Base-by-base conservation (phyloP, 2,888 invertebrate species). In the Isotomurus palustris region DNA sequence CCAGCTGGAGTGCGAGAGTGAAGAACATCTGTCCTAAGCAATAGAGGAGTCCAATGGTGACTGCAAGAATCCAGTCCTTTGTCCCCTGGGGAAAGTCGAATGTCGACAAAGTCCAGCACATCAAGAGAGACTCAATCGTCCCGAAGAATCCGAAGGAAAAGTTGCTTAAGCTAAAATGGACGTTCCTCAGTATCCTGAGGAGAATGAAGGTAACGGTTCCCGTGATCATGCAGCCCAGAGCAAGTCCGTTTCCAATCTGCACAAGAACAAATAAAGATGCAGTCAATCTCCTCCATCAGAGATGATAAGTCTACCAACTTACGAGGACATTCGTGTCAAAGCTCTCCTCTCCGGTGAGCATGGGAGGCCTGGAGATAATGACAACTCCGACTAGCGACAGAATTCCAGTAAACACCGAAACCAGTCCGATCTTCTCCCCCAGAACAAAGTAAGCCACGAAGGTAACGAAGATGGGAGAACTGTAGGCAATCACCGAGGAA, bases 401-500 rank as follows among this genome's bases (percentile, higher is more conserved):
- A n/a, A 61, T 45, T 2, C 55, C 52, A 4, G 60, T 32, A 10
- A 62, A 25, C 3, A 67, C 56, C 0, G 67, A 56, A 1, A 63
- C 56, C 21, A 65, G 6, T 0, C 65, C 67, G n/a, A 53, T 55
- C 49, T 59, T 56, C 29, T 67, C 67, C 3, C 53, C 50, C 22
- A 67, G 53, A 1, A 67, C 17, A 27, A 59, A 61, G 27, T 65
- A 61, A 8, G 67, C 63, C 8, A 63, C 51, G 10, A 67, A 14
- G 6, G 60, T 64, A 5, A 67, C 65, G 43, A 67, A 65, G 2
- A 67, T 63, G 0, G 67, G 67, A 1, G 67, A 60, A n/a, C 65
- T 65, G 43, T 61, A 67, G 1, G 62, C 52, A 24, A 67, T 57
- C 28, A 61, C 66, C 1, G 61, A 55, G 12, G 59, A 55, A 55